phyloP scores from a whole-genome alignment of 2,888 invertebrate genomes.

The Agrotis clavis region DNA sequence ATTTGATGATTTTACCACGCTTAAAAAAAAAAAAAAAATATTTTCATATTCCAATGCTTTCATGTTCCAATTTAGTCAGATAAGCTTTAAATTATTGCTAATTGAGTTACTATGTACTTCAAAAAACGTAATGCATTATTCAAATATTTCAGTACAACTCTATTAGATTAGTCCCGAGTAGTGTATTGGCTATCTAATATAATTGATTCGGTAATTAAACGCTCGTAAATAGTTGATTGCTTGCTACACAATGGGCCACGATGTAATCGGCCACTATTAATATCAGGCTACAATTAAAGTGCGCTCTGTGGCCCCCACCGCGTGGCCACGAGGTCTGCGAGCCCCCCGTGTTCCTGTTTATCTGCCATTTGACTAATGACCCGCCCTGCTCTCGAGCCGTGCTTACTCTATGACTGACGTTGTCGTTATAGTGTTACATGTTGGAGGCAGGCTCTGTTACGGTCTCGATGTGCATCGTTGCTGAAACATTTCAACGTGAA shows the following conservation, averaged over 20 bases:
- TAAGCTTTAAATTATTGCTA: neutral
- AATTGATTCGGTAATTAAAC: constrained; percentile 60
- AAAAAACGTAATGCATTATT: neutral
- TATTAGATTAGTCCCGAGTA: constrained; percentile 17
- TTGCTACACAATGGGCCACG: constrained; percentile 53
- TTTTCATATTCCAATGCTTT: neutral
- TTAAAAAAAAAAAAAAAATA: too few relatives aligned
- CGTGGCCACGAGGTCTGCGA: constrained; percentile 65
- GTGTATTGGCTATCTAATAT: constrained; percentile 20
- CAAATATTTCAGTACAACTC: neutral
- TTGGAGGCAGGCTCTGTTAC: constrained; percentile 13
- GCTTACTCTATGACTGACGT: constrained; percentile 22
- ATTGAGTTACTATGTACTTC: neutral
- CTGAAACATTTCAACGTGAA: constrained; percentile 28
- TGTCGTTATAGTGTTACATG: constrained; percentile 17
- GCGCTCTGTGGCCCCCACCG: constrained; percentile 68
- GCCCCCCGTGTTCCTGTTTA: constrained; percentile 55
- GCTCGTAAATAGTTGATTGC: constrained; percentile 59
- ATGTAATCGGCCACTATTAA: constrained; percentile 69
- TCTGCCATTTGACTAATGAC: constrained; percentile 67
- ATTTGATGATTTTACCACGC: too few relatives aligned
- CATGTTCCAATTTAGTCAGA: neutral
- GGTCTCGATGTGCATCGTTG: constrained; percentile 2
- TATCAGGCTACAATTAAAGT: constrained; percentile 68
- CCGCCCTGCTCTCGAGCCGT: constrained; percentile 47